Evolutionary conservation across 2,888 invertebrate genomes (phyloP), one percentile per base, ranked within the genome.

Genomic region (Pasiphila rectangulata): DNA sequence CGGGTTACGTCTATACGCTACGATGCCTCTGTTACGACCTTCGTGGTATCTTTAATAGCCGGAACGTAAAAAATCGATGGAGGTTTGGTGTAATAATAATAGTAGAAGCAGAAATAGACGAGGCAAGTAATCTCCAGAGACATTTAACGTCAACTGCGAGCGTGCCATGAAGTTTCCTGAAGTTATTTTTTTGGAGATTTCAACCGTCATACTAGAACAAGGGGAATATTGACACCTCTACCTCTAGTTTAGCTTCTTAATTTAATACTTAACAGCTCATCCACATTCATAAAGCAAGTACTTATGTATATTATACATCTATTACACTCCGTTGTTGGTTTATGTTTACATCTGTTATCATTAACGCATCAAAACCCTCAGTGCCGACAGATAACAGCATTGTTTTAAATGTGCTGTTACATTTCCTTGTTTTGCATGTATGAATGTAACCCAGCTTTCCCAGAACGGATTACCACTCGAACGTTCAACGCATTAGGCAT

Each of bases 1-100:
- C 50, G 44, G 49, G 44, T 21, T 40, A 45, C 34, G 43, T 34
- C 13, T 24, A 12, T 45, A 36, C 44, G 49, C 38, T 39, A 25
- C 50, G 27, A 2, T 45, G 36, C 35, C 36, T 34, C 10, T 32
- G 16, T 12, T 19, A 24, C 13, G 27, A 23, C 45, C 45, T 41
- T 45, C 36, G 19, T 44, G 20, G 25, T 32, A n/a, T 27, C 25
- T n/a, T n/a, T n/a, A 36, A 29, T 36, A 13, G 17, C 29, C 7
- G 16, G 3, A 12, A 39, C 19, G 38, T 12, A 13, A 39, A 36
- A 35, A 21, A 36, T 36, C 24, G 7, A 37, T 32, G n/a, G n/a
- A n/a, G n/a, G n/a, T n/a, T n/a, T n/a, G n/a, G n/a, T n/a, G n/a
- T n/a, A n/a, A n/a, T n/a, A n/a, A n/a, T n/a, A n/a, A n/a, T n/a